Base-by-base conservation (phyloP, 92 coral and sea anemone genomes). In the Heliopora coerulea region DNA sequence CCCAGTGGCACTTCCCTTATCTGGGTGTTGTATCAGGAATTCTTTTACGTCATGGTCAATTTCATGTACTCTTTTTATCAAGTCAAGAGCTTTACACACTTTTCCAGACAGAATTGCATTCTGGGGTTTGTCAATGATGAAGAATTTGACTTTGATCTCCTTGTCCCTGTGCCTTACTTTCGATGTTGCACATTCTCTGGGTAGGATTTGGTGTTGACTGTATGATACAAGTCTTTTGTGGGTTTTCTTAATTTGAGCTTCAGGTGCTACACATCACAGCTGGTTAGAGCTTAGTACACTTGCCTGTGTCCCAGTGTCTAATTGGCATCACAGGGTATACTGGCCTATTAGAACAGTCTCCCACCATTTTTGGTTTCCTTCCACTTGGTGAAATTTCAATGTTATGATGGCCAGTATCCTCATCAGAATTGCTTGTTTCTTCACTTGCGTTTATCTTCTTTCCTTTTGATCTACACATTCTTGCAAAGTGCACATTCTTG, bases 51-150 rank as follows among this genome's bases (percentile, higher is more conserved):
- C 65, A 44, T 35, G 30, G 59, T 83, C 76, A 18, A 75, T 19
- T 33, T 61, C 23, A 33, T 88, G 86, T 59, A 82, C 63, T 74
- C 82, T 41, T 52, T 85, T 74, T 8, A 85, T 66, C 33, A 79
- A 52, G 74, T 80, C 74, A 2, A 88, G 80, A 39, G 68, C 83
- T 75, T 88, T 69, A 68, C 87, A 82, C 2, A 15, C 85, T 66
- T 82, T 65, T 46, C 83, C 84, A 32, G 86, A 79, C 18, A 79
- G 42, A 40, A 82, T 76, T 23, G 87, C 81, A 42, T 56, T 88
- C 46, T 68, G 79, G 27, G 59, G 58, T 20, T 23, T 82, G 66
- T 85, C 87, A 9, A 75, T 80, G 72, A 84, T 68, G 58, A 74
- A 85, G 78, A 79, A 83, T 35, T 80, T 72, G 24, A 72, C 82